Base-by-base conservation (phyloP, 2,797 vertebrate species). In the Semaprochilodus insignis region DNA sequence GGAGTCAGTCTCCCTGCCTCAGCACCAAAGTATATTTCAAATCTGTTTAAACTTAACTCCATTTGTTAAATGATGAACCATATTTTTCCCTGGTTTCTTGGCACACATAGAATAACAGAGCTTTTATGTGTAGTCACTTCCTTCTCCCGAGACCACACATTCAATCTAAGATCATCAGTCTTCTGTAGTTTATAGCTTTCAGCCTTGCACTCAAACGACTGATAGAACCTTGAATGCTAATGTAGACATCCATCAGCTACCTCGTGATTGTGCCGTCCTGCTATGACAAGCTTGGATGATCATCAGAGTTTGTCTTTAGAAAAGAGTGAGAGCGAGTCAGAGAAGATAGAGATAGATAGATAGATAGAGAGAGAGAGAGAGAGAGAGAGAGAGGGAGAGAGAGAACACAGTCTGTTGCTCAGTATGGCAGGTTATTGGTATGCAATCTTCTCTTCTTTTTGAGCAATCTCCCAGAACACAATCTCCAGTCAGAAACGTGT, bases 391-490 rank as follows among this genome's bases (percentile, higher is more conserved):
- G 40, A 48, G 2, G 4, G 10, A n/a, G 21, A 16, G n/a, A 25
- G 13, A 52, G 44, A 52, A 6, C 16, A 23, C 48, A 52, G 48
- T 72, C 6, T 27, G 25, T 72, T 72, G 40, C 15, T 70, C 51
- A 54, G 44, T 25, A 70, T 70, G 11, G 40, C 21, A 23, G 17
- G 21, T 66, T n/a, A 48, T 34, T 71, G 54, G 10, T 27, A 17
- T 48, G 17, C 27, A 52, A 65, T 74, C n/a, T 67, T 44, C 31
- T 15, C 55, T 52, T 81, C 27, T 63, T 59, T 31, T 73, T 54
- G 0, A 44, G 36, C 80, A 81, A 63, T 63, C 54, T 73, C 52
- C 52, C 27, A 34, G 71, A 55, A 51, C 70, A 66, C 71, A 62
- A 27, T 72, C 3, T 6, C 23, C 44, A 36, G 51, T 27, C 57